Conservation (phyloP, 1,140 invertebrate genomes). For the Myzus persicae region DNA sequence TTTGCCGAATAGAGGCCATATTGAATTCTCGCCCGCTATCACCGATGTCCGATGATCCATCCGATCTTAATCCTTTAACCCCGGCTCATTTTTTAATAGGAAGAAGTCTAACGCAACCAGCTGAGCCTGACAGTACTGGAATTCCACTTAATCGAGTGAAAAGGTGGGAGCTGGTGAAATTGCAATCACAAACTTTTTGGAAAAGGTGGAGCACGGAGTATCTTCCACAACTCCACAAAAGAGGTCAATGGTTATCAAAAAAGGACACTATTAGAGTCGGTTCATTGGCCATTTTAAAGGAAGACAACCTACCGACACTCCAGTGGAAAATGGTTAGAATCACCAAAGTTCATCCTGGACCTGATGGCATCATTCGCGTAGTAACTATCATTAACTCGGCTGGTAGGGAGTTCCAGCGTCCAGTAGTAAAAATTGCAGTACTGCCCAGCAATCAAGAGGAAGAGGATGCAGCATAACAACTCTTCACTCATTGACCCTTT, state of each 20-base stretch:
- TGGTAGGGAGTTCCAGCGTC: background rate
- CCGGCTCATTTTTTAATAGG: slow-evolving; percentile 63
- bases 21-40: slow-evolving; percentile 62
- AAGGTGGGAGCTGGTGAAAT: slow-evolving; percentile 62
- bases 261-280: background rate
- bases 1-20: too few relatives aligned
- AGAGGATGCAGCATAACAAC: background rate
- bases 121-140: background rate
- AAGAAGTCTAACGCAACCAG: background rate
- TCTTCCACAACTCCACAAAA: background rate
- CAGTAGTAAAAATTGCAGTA: background rate
- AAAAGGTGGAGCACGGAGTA: background rate
- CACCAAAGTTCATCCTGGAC: background rate
- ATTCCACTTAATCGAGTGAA: background rate
- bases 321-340: slow-evolving; percentile 1
- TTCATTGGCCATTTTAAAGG: background rate
- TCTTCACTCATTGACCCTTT: background rate
- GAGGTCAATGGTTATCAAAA: background rate
- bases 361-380: background rate
- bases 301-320: background rate
- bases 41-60: slow-evolving; percentile 60
- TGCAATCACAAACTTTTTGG: background rate
- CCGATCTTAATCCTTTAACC: slow-evolving; percentile 60
- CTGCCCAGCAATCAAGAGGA: background rate
- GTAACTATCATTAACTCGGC: background rate